Base-by-base conservation (phyloP, 2,113 vertebrate species). In the Antennarius striatus region DNA sequence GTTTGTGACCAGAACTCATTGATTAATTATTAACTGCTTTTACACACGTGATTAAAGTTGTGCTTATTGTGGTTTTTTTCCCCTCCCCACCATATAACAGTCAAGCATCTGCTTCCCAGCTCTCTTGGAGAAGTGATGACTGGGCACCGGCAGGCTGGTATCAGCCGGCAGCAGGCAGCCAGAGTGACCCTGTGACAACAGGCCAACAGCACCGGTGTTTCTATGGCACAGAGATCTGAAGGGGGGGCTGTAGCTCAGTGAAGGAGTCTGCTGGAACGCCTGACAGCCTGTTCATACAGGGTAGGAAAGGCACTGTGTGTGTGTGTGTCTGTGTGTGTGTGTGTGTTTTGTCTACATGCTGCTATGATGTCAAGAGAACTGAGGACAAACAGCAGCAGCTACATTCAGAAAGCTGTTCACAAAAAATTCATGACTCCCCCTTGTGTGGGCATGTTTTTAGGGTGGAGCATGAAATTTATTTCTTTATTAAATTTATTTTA, bases 381-480 rank as follows among this genome's bases (percentile, higher is more conserved):
- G 42, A 68, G 50, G 36, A 72, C 59, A 70, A 17, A 52, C 69
- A 52, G 65, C 69, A 71, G 68, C 75, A 70, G 58, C 32, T 84
- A 74, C 70, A 86, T 85, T 77, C 47, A 79, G 56, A 84, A 68
- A 79, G 67, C 49, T 72, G 70, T 43, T 45, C n/a, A 74, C 43
- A 68, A 53, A 76, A 76, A 17, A 45, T 10, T 4, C 12, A 12
- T 1, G 12, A 45, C 9, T 12, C 10, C 32, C 81, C 64, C 56
- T 56, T 29, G 58, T 49, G 43, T 10, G 56, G 45, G 30, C 60
- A 51, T 67, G 16, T 57, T 29, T 70, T 40, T 45, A 15, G 22
- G 22, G 22, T 22, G 22, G 22, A 22, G 22, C 22, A 22, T 22
- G 22, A 22, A 22, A 22, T 22, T 22, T 22, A 22, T 22, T 22